phyloP scores from a whole-genome alignment of 2,113 vertebrate genomes.

The Xenotilapia leptura region DNA sequence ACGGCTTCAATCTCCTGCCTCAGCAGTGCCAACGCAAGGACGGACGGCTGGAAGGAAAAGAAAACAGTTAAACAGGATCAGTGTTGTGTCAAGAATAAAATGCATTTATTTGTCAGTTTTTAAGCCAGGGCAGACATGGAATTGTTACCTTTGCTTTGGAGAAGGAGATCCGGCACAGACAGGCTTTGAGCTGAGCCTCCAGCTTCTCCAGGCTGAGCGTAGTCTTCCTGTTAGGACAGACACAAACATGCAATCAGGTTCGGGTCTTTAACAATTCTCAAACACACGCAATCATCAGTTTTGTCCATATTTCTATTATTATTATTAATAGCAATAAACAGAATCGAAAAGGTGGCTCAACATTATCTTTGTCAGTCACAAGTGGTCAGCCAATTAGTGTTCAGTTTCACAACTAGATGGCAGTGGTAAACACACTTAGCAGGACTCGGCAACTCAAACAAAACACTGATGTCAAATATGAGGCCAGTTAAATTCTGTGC shows the following conservation, averaged over 20 bases:
- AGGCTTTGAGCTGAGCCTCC: conserved; percentile 96
- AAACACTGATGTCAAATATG: too few relatives aligned
- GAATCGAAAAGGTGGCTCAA: not conserved
- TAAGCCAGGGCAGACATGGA: not conserved
- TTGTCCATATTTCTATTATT: not conserved
- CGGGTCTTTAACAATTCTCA: not conserved
- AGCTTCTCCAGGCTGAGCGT: conserved; percentile 86
- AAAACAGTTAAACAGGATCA: not conserved
- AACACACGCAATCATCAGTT: not conserved
- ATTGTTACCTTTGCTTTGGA: conserved; percentile 94
- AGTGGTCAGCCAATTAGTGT: too few relatives aligned
- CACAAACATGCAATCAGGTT: not conserved
- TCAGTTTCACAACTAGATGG: too few relatives aligned
- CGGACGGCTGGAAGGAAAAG: conserved; percentile 78
- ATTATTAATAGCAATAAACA: not conserved
- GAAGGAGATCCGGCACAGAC: conserved; percentile 87
- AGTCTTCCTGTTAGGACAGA: conserved; percentile 76
- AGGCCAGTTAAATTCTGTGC: too few relatives aligned
- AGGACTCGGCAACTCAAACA: too few relatives aligned
- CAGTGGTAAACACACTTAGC: too few relatives aligned
- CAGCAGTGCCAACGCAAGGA: conserved; percentile 91
- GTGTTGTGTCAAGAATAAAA: not conserved
- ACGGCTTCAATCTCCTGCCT: conserved; percentile 84
- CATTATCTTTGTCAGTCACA: not conserved
- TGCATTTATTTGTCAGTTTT: not conserved